Evolutionary conservation across 2,888 invertebrate genomes (phyloP).

Genomic region (Gibbula magus): DNA sequence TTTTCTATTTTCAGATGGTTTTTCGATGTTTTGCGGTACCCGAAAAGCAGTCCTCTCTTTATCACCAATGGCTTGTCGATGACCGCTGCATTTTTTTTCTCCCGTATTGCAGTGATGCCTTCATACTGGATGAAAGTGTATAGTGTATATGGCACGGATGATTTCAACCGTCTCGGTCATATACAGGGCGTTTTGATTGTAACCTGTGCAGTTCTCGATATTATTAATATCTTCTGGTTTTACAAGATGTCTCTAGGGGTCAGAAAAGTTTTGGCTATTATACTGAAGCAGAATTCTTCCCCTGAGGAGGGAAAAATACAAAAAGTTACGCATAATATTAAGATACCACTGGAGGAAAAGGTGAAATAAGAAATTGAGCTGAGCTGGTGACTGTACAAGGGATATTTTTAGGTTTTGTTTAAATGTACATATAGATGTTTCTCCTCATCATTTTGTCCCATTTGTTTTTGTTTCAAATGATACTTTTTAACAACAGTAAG

Average conservation of each 20-base stretch:
- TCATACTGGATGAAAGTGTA: conserved; percentile 72
- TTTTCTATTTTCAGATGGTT: conserved; percentile 67
- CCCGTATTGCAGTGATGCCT: conserved; percentile 70
- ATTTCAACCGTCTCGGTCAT: conserved; percentile 64
- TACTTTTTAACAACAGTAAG: no score
- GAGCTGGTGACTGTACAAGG: neutral
- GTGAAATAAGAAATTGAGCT: neutral
- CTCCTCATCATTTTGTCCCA: no score
- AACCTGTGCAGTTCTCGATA: conserved; percentile 69
- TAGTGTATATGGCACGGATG: conserved; percentile 64
- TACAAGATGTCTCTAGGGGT: conserved; percentile 68
- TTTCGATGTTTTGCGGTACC: conserved; percentile 63
- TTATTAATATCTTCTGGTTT: conserved; percentile 72
- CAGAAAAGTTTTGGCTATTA: conserved; percentile 54
- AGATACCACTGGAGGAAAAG: neutral
- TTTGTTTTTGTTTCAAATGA: no score
- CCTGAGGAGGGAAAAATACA: neutral
- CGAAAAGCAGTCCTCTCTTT: conserved; percentile 59
- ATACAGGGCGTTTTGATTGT: conserved; percentile 70
- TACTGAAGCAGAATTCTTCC: neutral
- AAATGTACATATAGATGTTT: no score
- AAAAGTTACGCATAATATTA: no score
- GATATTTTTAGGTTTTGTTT: no score
- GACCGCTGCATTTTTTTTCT: conserved; percentile 71
- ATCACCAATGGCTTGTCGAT: conserved; percentile 72